Base-by-base conservation (phyloP, 1,140 invertebrate genomes). In the Bombus superbus region DNA sequence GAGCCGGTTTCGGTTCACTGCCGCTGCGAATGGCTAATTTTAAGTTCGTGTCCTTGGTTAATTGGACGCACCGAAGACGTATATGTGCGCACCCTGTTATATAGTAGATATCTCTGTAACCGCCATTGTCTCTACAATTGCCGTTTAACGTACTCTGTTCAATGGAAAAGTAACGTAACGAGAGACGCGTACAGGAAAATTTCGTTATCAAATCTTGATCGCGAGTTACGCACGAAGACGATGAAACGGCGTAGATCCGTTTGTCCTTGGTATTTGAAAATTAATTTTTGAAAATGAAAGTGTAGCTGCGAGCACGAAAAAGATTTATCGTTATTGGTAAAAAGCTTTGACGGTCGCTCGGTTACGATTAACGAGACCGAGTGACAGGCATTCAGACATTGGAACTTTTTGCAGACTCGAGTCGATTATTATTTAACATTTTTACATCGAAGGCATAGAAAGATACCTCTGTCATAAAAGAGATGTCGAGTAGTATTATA, bases 21-120 rank as follows among this genome's bases (percentile, higher is more conserved):
- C 71, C 79, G 69, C n/a, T 66, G 42, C 6, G 38, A 28, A 68
- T 5, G 57, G 75, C 53, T 81, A 85, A 81, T 85, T 85, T 85
- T 85, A 72, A 72, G 28, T 10, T 80, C 66, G 77, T 73, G 83
- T 74, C 78, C 83, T 85, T 68, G 78, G 62, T 73, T 73, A 81
- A 81, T 85, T 85, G 59, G 35, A 53, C 35, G 3, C 38, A 69
- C 25, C 40, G 62, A 42, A 59, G 3, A 8, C 25, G 22, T 11
- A 13, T 28, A 4, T 35, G 15, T 10, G 18, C 69, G 18, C 69
- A n/a, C n/a, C 64, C 35, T n/a, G 40, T 78, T 77, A 42, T n/a
- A 22, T 3, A 62, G 28, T 62, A n/a, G 59, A 62, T 4, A n/a
- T 62, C 59, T 5, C 28, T 62, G 59, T 11, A n/a, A 62, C 59